phyloP scores from a whole-genome alignment of 92 coral and sea anemone genomes.

The Epizoanthus rinbou region DNA sequence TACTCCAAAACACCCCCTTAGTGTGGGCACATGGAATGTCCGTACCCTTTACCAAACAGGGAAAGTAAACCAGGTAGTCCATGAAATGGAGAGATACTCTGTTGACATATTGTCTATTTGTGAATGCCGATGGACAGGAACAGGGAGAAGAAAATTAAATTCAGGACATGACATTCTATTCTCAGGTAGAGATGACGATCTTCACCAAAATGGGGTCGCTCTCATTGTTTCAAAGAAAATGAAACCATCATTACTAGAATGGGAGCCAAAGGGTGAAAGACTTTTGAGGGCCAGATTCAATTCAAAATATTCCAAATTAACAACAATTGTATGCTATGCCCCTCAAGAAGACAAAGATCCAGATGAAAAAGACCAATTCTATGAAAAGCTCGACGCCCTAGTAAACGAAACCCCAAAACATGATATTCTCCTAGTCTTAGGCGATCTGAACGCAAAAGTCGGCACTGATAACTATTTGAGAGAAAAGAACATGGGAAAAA shows the following conservation, averaged over 20 bases:
- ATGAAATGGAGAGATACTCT: neutral
- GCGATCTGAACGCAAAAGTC: too few relatives aligned
- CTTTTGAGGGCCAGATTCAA: neutral
- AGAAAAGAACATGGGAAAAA: too few relatives aligned
- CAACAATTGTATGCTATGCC: conserved; percentile 1
- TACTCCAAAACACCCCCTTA: neutral
- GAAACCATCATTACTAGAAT: conserved; percentile 1
- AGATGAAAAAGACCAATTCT: conserved; percentile 5
- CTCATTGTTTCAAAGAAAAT: neutral
- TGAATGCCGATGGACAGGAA: conserved; percentile 4
- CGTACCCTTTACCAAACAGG: conserved; percentile 17
- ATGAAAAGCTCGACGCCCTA: neutral
- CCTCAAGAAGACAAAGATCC: conserved; percentile 2
- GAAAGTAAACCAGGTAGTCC: neutral
- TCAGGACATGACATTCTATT: neutral
- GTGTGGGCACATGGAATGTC: conserved; percentile 5
- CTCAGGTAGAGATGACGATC: neutral
- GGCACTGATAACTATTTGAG: too few relatives aligned
- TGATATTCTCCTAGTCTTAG: conserved; percentile 7
- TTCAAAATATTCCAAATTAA: neutral
- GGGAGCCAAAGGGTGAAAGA: conserved; percentile 5
- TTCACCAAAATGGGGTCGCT: conserved; percentile 9
- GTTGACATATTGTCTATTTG: neutral
- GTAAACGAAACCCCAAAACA: conserved; percentile 2
- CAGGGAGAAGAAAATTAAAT: neutral